These are phyloP conservation scores for Acrocera orbiculus DNA, from an alignment of 2,888 invertebrate species.

Conservation along the genomic window DNA sequence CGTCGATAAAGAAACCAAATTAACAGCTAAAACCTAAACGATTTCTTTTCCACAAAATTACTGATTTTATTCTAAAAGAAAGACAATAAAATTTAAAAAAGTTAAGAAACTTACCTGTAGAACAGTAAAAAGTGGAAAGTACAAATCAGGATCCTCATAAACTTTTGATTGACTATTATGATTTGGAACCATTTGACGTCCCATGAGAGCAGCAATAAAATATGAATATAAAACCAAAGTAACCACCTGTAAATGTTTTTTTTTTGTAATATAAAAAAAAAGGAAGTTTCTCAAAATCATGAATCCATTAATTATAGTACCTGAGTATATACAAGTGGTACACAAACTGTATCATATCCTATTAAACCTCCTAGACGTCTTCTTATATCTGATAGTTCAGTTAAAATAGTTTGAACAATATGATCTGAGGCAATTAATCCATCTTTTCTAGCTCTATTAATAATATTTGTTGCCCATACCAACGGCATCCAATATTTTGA, in stretches of 20 bases:
- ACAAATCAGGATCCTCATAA: conserved; percentile 57
- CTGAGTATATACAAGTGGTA: conserved; percentile 84
- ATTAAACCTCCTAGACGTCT: conserved; percentile 67
- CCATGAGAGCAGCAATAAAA: conserved; percentile 75
- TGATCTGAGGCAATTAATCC: conserved; percentile 74
- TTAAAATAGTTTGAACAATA: conserved; percentile 76
- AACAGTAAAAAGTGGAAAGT: conserved; percentile 78
- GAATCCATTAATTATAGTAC: conserved; percentile 34
- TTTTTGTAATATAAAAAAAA: neutral
- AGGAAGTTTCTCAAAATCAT: too few species aligned
- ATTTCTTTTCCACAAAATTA: too few species aligned
- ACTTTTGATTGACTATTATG: conserved; percentile 33
- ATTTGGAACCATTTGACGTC: conserved; percentile 59
- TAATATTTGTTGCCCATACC: conserved; percentile 84
- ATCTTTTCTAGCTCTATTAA: conserved; percentile 72
- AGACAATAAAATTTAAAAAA: too few species aligned
- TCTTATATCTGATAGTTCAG: conserved; percentile 78
- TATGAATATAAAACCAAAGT: conserved; percentile 82
- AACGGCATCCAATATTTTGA: conserved; percentile 87
- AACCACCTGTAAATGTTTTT: conserved; percentile 49
- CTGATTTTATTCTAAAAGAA: too few species aligned
- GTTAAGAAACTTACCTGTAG: conserved; percentile 47
- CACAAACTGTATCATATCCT: conserved; percentile 81
- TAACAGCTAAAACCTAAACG: too few species aligned
- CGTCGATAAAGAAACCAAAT: too few species aligned